Evolutionary conservation across 2,113 vertebrate species (phyloP).

Genomic region (Neodontobutis hainanensis): DNA sequence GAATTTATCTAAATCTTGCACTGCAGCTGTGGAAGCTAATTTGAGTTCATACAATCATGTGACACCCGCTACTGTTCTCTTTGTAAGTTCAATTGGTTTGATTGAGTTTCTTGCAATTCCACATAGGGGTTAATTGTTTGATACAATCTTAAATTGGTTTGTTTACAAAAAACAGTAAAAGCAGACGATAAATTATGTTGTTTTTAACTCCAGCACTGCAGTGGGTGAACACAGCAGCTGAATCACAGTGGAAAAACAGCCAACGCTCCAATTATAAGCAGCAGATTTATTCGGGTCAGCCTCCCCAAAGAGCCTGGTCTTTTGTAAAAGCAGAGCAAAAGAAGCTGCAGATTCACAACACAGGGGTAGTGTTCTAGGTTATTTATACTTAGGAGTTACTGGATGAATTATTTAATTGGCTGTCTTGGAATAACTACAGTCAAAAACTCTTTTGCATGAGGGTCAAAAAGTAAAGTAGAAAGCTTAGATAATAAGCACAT

Average conservation of each 20-base stretch:
- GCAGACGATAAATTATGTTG: constrained; percentile 31
- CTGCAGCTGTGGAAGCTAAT: constrained; percentile 12
- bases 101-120: constrained; percentile 11
- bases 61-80: constrained; percentile 4
- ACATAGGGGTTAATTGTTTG: constrained; percentile 32
- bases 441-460: neutral
- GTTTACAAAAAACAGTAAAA: constrained; percentile 17
- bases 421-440: constrained; percentile 20
- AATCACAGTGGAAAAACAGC: constrained; percentile 47
- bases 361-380: constrained; percentile 33
- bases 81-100: constrained; percentile 11
- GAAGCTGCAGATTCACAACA: constrained; percentile 38
- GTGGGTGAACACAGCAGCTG: constrained; percentile 47
- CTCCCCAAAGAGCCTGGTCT: constrained; percentile 52
- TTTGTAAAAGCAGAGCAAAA: constrained; percentile 50
- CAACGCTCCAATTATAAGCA: constrained; percentile 62
- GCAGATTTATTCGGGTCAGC: constrained; percentile 64
- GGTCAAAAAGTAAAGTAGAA: neutral
- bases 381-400: constrained; percentile 23
- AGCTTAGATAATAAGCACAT: neutral
- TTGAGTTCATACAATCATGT: neutral
- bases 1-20: constrained; percentile 9
- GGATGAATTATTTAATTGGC: constrained; percentile 29
- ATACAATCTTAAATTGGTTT: constrained; percentile 28
- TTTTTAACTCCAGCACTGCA: constrained; percentile 32